Percentiles rank a stretch among this genome's conserved stretches.
Conservation (phyloP, 2,113 vertebrate species). For the Lophochroa leadbeateri region DNA sequence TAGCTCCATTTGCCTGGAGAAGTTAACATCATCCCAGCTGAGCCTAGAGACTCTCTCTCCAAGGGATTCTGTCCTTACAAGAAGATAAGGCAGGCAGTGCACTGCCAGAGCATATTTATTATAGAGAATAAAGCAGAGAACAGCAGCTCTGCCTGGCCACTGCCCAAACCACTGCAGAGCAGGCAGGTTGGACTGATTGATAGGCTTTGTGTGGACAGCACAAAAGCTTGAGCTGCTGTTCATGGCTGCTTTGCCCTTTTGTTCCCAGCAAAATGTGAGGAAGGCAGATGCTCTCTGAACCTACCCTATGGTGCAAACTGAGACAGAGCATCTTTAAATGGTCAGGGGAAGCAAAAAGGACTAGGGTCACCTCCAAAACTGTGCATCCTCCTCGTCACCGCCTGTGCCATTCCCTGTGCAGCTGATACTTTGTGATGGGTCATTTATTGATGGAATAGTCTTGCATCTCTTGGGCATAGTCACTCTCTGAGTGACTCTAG, state of each 20-base stretch:
- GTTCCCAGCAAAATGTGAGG: not conserved
- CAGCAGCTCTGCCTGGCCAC: not conserved
- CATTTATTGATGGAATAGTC: not conserved
- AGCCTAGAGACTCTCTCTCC: not conserved
- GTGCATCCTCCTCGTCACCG: not conserved
- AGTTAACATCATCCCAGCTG: not conserved
- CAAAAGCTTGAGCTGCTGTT: not conserved
- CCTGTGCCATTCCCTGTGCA: not conserved
- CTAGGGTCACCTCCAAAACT: not conserved
- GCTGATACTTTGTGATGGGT: not conserved
- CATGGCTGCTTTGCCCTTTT: not conserved
- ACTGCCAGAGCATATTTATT: not conserved
- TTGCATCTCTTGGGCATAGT: not conserved
- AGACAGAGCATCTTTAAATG: not conserved
- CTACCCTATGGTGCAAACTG: not conserved
- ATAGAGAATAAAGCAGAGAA: not conserved
- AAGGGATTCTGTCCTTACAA: not conserved
- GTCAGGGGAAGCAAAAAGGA: not conserved
- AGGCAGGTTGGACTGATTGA: not conserved
- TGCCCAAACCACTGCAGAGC: not conserved
- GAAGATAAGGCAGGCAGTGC: not conserved
- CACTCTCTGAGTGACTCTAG: not conserved
- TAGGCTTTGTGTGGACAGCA: not conserved
- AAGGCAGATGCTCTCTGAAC: not conserved
- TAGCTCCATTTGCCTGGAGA: not conserved